Base-by-base conservation (phyloP, 2,797 vertebrate species). In the Halcyon smyrnensis region DNA sequence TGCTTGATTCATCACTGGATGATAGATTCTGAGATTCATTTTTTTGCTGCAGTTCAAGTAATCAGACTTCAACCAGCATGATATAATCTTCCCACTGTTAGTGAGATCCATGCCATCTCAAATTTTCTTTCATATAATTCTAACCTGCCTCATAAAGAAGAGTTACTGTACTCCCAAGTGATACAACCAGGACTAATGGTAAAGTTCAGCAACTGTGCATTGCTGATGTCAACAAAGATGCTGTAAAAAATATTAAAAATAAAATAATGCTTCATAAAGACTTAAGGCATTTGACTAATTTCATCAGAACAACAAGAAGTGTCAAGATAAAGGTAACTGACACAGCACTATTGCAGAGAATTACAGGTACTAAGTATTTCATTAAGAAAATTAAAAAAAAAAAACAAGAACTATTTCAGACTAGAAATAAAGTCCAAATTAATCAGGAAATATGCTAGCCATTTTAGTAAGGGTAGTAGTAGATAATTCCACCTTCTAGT, bases 11-110 rank as follows among this genome's bases (percentile, higher is more conserved):
- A 70, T 9, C 1, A 1, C 43, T n/a, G 36, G 13, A 60, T 0
- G 0, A 67, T 0, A 77, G 24, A 71, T 59, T 81, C 70, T 4
- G 2, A 14, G 15, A 43, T 43, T 75, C 30, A 12, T 23, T 51
- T 63, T 71, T 34, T 80, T 27, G 54, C 63, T 32, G 39, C 39
- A 56, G 18, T 46, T 75, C 39, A 54, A 79, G 57, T 65, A 60
- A 91, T 20, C 56, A 64, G 75, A 64, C 15, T 60, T 45, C 27
- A 39, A 5, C 24, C 23, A 80, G 65, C 12, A 36, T 16, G 12
- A 41, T 57, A 43, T 5, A 75, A 64, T 46, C 46, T 16, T 80
- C 28, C 24, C 32, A 62, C 32, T 48, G n/a, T 16, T 30, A n/a
- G 2, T 4, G 16, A 67, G 48, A 81, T 56, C n/a, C 36, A 27